These are phyloP conservation scores for Strigamia crassipes DNA, from an alignment of 2,888 invertebrate species.

Conservation along the genomic window DNA sequence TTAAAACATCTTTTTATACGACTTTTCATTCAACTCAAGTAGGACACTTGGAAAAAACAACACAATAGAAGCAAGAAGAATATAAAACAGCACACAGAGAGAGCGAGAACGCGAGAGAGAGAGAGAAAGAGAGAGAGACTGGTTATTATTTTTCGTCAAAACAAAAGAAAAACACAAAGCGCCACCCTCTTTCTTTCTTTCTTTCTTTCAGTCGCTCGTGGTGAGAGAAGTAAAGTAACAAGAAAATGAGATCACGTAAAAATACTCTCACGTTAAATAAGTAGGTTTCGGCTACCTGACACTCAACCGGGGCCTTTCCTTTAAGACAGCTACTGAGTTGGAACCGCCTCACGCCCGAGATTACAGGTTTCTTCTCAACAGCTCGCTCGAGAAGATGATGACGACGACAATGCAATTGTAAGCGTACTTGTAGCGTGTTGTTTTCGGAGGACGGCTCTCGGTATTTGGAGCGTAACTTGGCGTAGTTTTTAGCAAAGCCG, in stretches of 20 bases:
- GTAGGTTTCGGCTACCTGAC: slow-evolving; percentile 40
- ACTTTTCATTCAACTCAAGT: slow-evolving; percentile 35
- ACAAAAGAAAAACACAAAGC: not conserved
- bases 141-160: slow-evolving; percentile 29
- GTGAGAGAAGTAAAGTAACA: not conserved
- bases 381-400: slow-evolving; percentile 59
- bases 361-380: slow-evolving; percentile 59
- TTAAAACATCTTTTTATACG: not conserved
- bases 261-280: slow-evolving; percentile 42
- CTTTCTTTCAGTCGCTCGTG: not conserved
- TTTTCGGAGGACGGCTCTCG: slow-evolving; percentile 53
- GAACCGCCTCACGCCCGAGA: slow-evolving; percentile 52
- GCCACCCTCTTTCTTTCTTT: not conserved
- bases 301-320: slow-evolving; percentile 35
- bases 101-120: too few relatives aligned
- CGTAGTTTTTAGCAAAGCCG: slow-evolving; percentile 58
- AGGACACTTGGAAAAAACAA: not conserved
- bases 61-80: slow-evolving; percentile 3
- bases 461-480: slow-evolving; percentile 58
- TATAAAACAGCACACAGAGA: not conserved
- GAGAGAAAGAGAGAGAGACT: not conserved
- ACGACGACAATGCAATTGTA: slow-evolving; percentile 59
- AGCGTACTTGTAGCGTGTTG: slow-evolving; percentile 40
- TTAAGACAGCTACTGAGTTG: slow-evolving; percentile 36
- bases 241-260: slow-evolving; percentile 39